A percentile compares a stretch with the other conserved stretches of the same genome.
phyloP scores from a whole-genome alignment of 2,797 vertebrate species.

The Hyperoplus immaculatus region DNA sequence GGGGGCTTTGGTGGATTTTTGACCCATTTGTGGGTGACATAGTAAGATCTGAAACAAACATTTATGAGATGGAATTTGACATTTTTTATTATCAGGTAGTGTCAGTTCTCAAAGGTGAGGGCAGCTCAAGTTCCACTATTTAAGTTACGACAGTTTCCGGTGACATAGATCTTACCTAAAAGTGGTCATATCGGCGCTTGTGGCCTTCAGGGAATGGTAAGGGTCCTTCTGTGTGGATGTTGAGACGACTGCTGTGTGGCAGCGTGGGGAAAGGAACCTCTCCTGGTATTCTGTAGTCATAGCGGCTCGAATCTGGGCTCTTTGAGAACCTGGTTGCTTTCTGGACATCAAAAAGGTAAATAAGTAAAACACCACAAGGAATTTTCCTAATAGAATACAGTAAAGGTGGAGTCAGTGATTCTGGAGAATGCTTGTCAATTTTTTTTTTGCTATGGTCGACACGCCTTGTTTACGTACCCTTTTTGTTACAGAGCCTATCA shows the following conservation, averaged over 20 bases:
- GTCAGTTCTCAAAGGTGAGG: background rate
- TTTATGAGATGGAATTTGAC: background rate
- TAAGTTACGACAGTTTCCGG: no score
- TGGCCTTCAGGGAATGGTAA: slow-evolving; percentile 24
- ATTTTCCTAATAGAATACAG: no score
- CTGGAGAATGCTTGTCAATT: no score
- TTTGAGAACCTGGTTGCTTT: slow-evolving; percentile 1
- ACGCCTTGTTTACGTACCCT: no score
- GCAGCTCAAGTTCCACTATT: background rate
- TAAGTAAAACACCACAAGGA: background rate
- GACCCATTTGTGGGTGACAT: slow-evolving; percentile 13
- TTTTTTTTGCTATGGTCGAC: no score
- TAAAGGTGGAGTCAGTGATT: no score
- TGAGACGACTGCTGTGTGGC: background rate
- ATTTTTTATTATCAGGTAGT: background rate
- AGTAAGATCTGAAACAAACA: slow-evolving; percentile 44
- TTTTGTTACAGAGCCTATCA: no score
- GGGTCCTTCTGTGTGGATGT: slow-evolving; percentile 9
- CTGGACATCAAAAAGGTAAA: slow-evolving; percentile 31
- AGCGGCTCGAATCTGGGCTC: background rate
- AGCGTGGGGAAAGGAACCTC: slow-evolving; percentile 34
- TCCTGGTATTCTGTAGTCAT: slow-evolving; percentile 69
- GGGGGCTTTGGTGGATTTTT: slow-evolving; percentile 22
- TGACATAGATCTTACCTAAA: slow-evolving; percentile 37
- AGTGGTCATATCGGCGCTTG: background rate